Percentiles rank a stretch among this genome's conserved stretches.
Conservation (phyloP, 1,140 invertebrate genomes). For the Philotrypesis tridentata region DNA sequence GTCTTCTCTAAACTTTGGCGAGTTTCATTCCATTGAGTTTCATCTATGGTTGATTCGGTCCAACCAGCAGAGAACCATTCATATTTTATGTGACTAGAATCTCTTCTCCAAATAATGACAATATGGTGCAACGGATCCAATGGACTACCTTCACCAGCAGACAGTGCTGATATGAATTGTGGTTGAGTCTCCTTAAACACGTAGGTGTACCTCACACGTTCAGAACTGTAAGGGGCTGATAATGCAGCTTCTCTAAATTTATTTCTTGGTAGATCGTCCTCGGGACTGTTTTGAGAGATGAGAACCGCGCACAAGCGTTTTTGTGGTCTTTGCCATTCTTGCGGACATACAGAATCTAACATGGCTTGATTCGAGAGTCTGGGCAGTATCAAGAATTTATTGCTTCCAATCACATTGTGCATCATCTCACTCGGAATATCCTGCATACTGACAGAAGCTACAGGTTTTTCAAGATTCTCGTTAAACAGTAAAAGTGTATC, state of each 20-base stretch:
- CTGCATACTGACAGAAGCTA: constrained; percentile 89
- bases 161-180: constrained; percentile 86
- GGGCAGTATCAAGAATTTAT: constrained; percentile 92
- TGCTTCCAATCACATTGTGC: constrained; percentile 90
- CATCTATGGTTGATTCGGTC: constrained; percentile 69
- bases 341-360: constrained; percentile 89
- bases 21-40: constrained; percentile 81
- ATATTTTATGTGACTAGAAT: constrained; percentile 89
- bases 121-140: constrained; percentile 81
- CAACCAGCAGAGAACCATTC: constrained; percentile 81
- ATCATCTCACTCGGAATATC: constrained; percentile 91
- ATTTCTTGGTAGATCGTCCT: constrained; percentile 77
- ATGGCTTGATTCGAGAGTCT: constrained; percentile 92
- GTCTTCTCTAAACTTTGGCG: constrained; percentile 82
- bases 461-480: constrained; percentile 87
- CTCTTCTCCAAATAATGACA: constrained; percentile 92
- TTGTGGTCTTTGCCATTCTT: constrained; percentile 85
- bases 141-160: constrained; percentile 76
- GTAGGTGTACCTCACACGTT: constrained; percentile 89
- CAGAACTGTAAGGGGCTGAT: constrained; percentile 76
- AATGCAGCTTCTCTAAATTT: constrained; percentile 82
- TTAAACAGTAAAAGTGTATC: constrained; percentile 94
- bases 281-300: constrained; percentile 81
- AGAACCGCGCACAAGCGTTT: constrained; percentile 92
- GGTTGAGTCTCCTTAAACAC: constrained; percentile 89